Evolutionary conservation across 2,888 invertebrate species (phyloP).

Genomic region (Cryptocheilus praepositus): DNA sequence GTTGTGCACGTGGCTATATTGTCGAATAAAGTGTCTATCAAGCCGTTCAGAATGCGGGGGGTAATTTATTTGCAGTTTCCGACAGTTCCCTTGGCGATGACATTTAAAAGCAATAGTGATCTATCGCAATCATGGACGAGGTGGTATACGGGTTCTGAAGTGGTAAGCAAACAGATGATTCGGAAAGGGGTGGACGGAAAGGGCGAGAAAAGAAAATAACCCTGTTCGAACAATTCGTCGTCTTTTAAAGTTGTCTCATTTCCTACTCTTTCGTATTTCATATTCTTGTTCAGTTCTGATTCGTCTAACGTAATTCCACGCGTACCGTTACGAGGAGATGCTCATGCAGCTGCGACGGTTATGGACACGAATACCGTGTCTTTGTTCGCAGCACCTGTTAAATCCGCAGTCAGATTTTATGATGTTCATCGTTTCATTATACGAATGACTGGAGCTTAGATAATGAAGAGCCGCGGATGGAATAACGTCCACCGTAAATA

Average conservation of each 20-base stretch:
- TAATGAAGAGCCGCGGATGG: conserved; percentile 9
- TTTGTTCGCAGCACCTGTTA: conserved; percentile 22
- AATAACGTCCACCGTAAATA: too few relatives aligned
- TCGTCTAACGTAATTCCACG: background rate
- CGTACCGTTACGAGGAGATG: background rate
- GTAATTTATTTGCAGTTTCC: too few relatives aligned
- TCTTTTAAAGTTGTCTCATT: background rate
- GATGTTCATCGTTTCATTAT: conserved; percentile 35
- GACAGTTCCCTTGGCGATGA: too few relatives aligned
- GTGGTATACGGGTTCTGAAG: background rate
- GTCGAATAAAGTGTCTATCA: too few relatives aligned
- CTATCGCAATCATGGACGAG: conserved; percentile 6
- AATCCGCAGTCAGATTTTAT: conserved; percentile 39
- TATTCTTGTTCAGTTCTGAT: background rate
- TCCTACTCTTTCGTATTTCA: background rate
- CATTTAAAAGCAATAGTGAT: conserved; percentile 5
- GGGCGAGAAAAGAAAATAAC: background rate
- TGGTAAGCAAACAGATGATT: background rate
- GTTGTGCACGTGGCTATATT: too few relatives aligned
- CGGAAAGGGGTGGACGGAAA: background rate
- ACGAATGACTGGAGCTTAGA: conserved; percentile 19
- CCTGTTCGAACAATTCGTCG: background rate
- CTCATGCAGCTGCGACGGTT: background rate
- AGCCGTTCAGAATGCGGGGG: too few relatives aligned
- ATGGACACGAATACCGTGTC: conserved; percentile 14